A percentile compares a stretch with the other conserved stretches of the same genome.
Conservation (phyloP, 1,140 invertebrate species). For the Lutraria rhynchaena region DNA sequence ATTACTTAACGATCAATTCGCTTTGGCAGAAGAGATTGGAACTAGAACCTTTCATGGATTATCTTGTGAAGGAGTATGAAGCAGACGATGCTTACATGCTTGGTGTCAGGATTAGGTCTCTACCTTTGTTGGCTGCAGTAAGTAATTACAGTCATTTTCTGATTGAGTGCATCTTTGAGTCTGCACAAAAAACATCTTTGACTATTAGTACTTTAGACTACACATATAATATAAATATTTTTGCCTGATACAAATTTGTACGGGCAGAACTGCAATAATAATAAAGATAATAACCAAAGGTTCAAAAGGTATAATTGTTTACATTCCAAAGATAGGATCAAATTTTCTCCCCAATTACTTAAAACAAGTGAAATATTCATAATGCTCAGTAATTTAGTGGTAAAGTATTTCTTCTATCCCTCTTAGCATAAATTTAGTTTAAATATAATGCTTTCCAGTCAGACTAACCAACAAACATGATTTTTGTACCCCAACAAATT, state of each 20-base stretch:
- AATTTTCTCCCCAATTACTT: too few species aligned
- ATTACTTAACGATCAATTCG: conserved; percentile 71
- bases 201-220: neutral
- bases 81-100: conserved; percentile 73
- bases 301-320: too few species aligned
- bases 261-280: neutral
- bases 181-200: neutral
- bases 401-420: too few species aligned
- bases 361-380: too few species aligned
- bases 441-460: too few species aligned
- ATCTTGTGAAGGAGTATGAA: conserved; percentile 70
- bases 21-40: conserved; percentile 73
- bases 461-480: too few species aligned
- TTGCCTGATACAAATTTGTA: neutral
- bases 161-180: neutral
- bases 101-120: conserved; percentile 77
- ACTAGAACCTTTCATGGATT: conserved; percentile 77
- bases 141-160: conserved; percentile 12
- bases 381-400: too few species aligned
- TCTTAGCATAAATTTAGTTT: too few species aligned
- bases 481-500: too few species aligned
- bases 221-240: neutral
- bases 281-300: too few species aligned
- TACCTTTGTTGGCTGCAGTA: conserved; percentile 76
- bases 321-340: too few species aligned